Base-by-base conservation (phyloP, 1,140 invertebrate genomes). In the Eufriesea mexicana region DNA sequence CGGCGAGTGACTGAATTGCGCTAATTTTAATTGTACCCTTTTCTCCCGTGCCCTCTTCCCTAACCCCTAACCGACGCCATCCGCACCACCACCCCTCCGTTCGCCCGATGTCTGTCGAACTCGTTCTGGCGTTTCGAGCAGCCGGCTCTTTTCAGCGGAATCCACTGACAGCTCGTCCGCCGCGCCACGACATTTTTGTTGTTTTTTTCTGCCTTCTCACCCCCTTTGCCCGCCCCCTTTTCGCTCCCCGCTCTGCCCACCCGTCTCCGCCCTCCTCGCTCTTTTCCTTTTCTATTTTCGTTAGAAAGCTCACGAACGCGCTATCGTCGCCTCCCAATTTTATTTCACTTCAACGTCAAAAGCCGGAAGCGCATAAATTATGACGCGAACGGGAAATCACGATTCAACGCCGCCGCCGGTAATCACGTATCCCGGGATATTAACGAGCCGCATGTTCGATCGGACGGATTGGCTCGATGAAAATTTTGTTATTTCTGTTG, bases 21-120 rank as follows among this genome's bases (percentile, higher is more conserved):
- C 91, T 93, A 93, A 93, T 93, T 93, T 92, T 93, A 93, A 93
- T 93, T 92, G 90, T 89, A 91, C 89, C 89, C 90, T 89, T 89
- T 73, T 88, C 89, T 72, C 86, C 70, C 55, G n/a, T 35, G 64
- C 76, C 47, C 61, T 73, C 59, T 75, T 57, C 64, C 54, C 79
- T 10, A 45, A n/a, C 66, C 75, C 71, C 79, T 7, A 51, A 42
- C 62, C 55, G 18, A 49, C 68, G 10, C 57, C 64, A 55, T n/a
- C 25, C 20, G 28, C 28, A 10, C 14, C 42, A n/a, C 49, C 71
- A 35, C 55, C 51, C n/a, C 68, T 35, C 7, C 14, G 7, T 64
- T 49, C 57, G 49, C 42, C 66, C 54, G 59, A 61, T 79, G 74
- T 59, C 80, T 18, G 66, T 28, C 67, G 77, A 72, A 54, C 75